phyloP scores from a whole-genome alignment of 2,797 vertebrate genomes.

The Zenarchopterus dispar region DNA sequence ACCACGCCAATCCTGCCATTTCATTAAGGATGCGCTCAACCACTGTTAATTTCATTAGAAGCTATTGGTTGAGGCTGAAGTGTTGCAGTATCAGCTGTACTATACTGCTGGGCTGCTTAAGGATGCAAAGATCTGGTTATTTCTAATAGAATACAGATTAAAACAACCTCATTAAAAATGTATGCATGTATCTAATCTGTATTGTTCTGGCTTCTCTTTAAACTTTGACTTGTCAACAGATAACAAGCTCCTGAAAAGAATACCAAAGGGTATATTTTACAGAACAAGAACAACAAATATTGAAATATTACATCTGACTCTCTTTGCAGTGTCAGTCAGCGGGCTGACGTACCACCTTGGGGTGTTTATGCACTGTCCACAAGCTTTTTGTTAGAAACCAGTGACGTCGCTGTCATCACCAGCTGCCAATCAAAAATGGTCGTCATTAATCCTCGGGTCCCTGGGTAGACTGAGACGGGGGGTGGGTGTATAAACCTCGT shows the following conservation, averaged over 20 bases:
- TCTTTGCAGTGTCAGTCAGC: background rate
- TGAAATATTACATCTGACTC: background rate
- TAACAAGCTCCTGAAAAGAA: too few species aligned
- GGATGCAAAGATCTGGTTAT: background rate
- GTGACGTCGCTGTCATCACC: background rate
- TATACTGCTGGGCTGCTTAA: background rate
- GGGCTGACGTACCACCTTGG: background rate
- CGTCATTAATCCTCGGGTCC: constrained; percentile 17
- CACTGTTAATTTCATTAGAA: constrained; percentile 29
- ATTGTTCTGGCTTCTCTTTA: too few species aligned
- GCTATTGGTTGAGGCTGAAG: background rate
- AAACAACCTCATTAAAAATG: background rate
- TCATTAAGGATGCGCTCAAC: constrained; percentile 26
- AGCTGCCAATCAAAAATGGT: constrained; percentile 16
- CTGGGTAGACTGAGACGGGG: constrained; percentile 15
- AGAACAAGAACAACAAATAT: background rate
- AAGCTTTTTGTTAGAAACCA: background rate
- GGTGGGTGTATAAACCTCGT: constrained; percentile 20
- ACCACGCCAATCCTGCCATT: constrained; percentile 5
- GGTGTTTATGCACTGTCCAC: background rate
- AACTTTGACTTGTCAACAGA: too few species aligned
- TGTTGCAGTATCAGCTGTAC: constrained; percentile 16
- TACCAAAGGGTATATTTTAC: background rate
- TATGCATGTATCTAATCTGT: too few species aligned
- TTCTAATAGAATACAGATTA: background rate